A percentile compares a stretch with the other conserved stretches of the same genome.
These are phyloP conservation scores for Amphiprion percula DNA, from an alignment of 2,113 vertebrate species.

Conservation along the genomic window DNA sequence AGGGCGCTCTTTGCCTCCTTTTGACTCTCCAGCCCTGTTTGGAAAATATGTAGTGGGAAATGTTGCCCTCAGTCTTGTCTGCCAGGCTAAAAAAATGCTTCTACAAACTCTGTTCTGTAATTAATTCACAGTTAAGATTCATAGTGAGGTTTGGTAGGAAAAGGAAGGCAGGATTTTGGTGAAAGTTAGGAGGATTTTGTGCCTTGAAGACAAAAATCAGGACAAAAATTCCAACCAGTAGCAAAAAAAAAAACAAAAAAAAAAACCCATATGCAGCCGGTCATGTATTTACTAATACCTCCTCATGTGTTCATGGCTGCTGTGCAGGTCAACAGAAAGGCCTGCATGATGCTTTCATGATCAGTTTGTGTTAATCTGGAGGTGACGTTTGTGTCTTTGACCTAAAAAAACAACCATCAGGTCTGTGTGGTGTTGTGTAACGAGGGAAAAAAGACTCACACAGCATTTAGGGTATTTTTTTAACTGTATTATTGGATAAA, in stretches of 20 bases:
- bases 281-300: slow-evolving; percentile 12
- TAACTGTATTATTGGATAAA: slow-evolving; percentile 67
- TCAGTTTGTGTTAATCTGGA: background rate
- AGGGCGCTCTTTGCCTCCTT: slow-evolving; percentile 17
- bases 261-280: slow-evolving; percentile 35
- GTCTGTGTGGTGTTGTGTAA: background rate
- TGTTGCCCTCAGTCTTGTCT: slow-evolving; percentile 13
- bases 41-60: fast-evolving
- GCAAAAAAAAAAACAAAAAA: background rate
- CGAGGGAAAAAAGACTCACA: slow-evolving; percentile 37
- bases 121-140: background rate
- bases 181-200: background rate
- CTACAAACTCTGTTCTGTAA: background rate
- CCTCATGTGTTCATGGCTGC: background rate
- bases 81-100: background rate
- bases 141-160: background rate
- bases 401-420: background rate
- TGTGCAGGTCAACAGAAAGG: background rate
- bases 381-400: background rate
- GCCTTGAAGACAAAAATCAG: background rate
- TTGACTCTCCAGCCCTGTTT: background rate
- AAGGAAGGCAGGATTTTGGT: background rate
- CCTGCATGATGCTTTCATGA: background rate
- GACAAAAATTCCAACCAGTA: background rate
- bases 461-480: background rate